Evolutionary conservation across 2,888 invertebrate genomes (phyloP).

Genomic region (Cephus pygmeus): DNA sequence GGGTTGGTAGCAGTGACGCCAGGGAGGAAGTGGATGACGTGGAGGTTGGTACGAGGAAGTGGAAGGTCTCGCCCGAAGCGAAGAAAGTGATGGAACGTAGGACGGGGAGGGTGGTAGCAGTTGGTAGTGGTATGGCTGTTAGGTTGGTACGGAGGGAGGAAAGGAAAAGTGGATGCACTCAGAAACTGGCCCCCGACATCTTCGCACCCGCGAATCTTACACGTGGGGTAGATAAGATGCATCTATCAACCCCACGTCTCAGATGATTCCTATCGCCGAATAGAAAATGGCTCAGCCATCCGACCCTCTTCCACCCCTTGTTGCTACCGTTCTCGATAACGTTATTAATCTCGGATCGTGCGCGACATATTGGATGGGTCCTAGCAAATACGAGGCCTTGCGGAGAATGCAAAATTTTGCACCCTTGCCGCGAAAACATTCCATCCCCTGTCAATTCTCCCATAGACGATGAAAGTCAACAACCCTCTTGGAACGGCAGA

Average conservation of each 20-base stretch:
- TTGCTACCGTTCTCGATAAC: not conserved
- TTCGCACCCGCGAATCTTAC: slow-evolving; percentile 17
- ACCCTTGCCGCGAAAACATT: not conserved
- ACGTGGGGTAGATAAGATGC: slow-evolving; percentile 23
- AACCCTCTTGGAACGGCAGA: not conserved
- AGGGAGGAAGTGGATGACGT: too few relatives aligned
- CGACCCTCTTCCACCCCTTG: not conserved
- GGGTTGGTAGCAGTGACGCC: not conserved
- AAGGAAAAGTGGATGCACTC: slow-evolving; percentile 14
- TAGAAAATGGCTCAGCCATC: not conserved
- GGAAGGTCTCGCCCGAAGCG: not conserved
- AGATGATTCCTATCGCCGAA: slow-evolving; percentile 2
- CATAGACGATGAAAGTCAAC: not conserved
- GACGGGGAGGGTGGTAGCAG: not conserved
- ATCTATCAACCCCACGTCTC: slow-evolving; percentile 23
- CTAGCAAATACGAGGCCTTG: not conserved
- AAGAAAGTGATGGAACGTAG: not conserved
- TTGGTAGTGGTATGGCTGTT: not conserved
- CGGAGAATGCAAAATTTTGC: not conserved
- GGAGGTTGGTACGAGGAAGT: not conserved
- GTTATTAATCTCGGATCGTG: slow-evolving; percentile 5
- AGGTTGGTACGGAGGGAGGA: slow-evolving; percentile 4
- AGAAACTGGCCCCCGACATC: slow-evolving; percentile 3
- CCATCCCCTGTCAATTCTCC: not conserved
- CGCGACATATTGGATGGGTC: not conserved